These are phyloP conservation scores for Antennarius striatus DNA, from an alignment of 2,113 vertebrate genomes.

Conservation along the genomic window DNA sequence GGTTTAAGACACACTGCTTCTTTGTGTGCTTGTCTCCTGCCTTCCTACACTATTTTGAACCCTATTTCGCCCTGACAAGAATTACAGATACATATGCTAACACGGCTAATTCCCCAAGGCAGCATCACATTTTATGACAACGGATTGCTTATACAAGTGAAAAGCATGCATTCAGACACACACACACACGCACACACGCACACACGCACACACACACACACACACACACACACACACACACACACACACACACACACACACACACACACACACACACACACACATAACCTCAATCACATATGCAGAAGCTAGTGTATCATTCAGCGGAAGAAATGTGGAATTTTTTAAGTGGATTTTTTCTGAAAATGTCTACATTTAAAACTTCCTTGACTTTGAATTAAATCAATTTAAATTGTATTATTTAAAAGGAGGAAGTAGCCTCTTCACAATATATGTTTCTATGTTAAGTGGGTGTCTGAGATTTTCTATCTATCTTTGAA, in stretches of 20 bases:
- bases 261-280: conserved; percentile 1
- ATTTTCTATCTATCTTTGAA: too few relatives aligned
- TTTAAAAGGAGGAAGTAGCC: too few relatives aligned
- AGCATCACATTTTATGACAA: conserved; percentile 60
- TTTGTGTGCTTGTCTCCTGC: conserved; percentile 58
- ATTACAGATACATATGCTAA: conserved; percentile 69
- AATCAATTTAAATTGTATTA: neutral
- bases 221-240: conserved; percentile 1
- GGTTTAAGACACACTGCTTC: conserved; percentile 45
- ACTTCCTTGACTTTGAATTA: conserved; percentile 26
- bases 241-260: conserved; percentile 1
- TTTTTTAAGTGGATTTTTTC: neutral
- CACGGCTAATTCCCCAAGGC: conserved; percentile 67
- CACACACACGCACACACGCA: neutral
- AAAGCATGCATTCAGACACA: neutral
- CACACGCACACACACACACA: neutral
- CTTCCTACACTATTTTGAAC: conserved; percentile 53
- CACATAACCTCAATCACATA: neutral
- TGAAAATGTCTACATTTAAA: neutral
- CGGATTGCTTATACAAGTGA: conserved; percentile 34
- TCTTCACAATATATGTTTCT: conserved; percentile 12
- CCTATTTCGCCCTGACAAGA: conserved; percentile 60
- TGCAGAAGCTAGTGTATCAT: conserved; percentile 10
- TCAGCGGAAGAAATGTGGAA: conserved; percentile 14
- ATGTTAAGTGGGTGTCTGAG: conserved; percentile 33